phyloP scores from a whole-genome alignment of 2,888 invertebrate genomes.

The Zaprionus bogoriensis region DNA sequence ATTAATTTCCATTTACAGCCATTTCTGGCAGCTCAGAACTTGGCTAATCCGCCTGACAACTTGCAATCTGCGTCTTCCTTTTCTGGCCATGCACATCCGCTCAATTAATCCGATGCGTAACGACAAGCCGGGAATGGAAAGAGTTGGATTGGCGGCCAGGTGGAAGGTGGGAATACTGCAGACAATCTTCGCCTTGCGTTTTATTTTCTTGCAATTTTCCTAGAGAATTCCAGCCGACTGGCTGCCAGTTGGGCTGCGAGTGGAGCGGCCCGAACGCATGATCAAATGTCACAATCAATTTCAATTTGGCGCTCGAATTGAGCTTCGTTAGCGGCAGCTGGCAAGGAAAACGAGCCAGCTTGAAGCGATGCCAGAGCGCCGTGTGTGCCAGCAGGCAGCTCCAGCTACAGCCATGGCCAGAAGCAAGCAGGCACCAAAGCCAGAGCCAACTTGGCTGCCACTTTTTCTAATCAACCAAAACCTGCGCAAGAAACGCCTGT shows the following conservation, averaged over 20 bases:
- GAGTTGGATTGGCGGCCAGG: too few species aligned
- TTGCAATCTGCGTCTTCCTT: slow-evolving; percentile 11
- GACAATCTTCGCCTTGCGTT: slow-evolving; percentile 43
- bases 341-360: slow-evolving; percentile 48
- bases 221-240: slow-evolving; percentile 44
- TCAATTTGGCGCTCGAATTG: slow-evolving; percentile 77
- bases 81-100: slow-evolving; percentile 43
- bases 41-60: background rate
- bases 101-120: slow-evolving; percentile 68
- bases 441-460: slow-evolving; percentile 41
- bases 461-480: slow-evolving; percentile 70
- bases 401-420: slow-evolving; percentile 2
- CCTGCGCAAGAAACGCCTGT: slow-evolving; percentile 56
- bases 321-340: slow-evolving; percentile 72
- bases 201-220: slow-evolving; percentile 57
- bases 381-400: slow-evolving; percentile 18
- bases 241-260: background rate
- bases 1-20: background rate
- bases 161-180: slow-evolving; percentile 12
- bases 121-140: slow-evolving; percentile 18
- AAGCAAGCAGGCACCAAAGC: slow-evolving; percentile 3
- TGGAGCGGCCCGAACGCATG: slow-evolving; percentile 59
- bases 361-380: slow-evolving; percentile 18
- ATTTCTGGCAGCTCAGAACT: background rate
- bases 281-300: slow-evolving; percentile 78